phyloP scores from a whole-genome alignment of 2,888 invertebrate genomes.

The Drosophila neotestacea region DNA sequence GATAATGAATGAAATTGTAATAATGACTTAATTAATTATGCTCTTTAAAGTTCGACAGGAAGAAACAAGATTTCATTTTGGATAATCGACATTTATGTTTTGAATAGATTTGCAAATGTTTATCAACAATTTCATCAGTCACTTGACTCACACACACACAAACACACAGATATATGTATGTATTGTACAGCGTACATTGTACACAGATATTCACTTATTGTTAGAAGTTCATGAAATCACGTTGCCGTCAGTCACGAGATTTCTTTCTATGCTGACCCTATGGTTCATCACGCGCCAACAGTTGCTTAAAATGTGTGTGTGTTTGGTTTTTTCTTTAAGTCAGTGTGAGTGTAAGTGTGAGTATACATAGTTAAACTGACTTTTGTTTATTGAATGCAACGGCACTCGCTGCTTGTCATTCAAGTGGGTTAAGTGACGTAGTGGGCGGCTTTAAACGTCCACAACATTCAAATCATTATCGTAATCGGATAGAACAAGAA shows the following conservation, averaged over 20 bases:
- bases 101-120: conserved; percentile 31
- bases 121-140: conserved; percentile 52
- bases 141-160: conserved; percentile 26
- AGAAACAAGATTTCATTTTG: conserved; percentile 3
- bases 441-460: conserved; percentile 24
- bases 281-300: conserved; percentile 37
- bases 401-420: conserved; percentile 29
- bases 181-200: not conserved
- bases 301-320: conserved; percentile 27
- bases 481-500: not conserved
- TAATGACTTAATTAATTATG: not conserved
- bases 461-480: not conserved
- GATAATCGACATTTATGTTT: conserved; percentile 12
- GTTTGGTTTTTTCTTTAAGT: too few species aligned
- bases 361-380: not conserved
- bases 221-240: conserved; percentile 14
- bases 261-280: conserved; percentile 35
- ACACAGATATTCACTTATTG: conserved; percentile 5
- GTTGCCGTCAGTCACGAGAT: conserved; percentile 57
- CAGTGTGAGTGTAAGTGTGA: not conserved
- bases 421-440: conserved; percentile 41
- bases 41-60: not conserved
- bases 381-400: conserved; percentile 50
- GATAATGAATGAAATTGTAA: not conserved
- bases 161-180: not conserved